Evolutionary conservation across 1,140 invertebrate genomes (phyloP), one percentile per base, ranked within the genome.

Genomic region (Helicorthomorpha holstii): DNA sequence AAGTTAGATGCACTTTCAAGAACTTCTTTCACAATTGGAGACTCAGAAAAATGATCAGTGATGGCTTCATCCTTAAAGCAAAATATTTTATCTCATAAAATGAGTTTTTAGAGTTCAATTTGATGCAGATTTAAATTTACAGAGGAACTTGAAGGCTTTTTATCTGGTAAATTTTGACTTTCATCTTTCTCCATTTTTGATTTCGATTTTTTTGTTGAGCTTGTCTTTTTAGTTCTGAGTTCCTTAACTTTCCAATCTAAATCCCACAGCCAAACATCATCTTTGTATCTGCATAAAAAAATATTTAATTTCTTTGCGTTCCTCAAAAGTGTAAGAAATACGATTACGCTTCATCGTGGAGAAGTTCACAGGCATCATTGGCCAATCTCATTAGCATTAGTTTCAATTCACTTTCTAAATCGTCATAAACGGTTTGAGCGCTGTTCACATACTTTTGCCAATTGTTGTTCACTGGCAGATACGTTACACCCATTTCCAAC

Each of bases 191-290:
- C 29, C 29, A 34, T 7, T 34, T 34, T 34, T 16, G 16, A 7
- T 16, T 34, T 7, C 29, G n/a, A n/a, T n/a, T n/a, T 60, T 3
- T 57, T 56, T 16, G 14, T 51, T 27, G 21, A 25, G 19, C 2
- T 54, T 57, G n/a, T n/a, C n/a, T 79, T 77, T 59, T 84, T 89
- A 42, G 85, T 61, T 65, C 80, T 84, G 0, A 89, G 64, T n/a
- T 71, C 59, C 61, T 83, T 80, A 0, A 76, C 74, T 21, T 76
- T 77, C 93, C 94, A 98, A 67, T 97, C 88, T 62, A 95, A 77
- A 70, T 95, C 83, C 89, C 91, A 97, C 63, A 97, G 77, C 93
- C 93, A 98, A 0, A 90, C 71, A 72, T 97, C 84, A 38, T 84
- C 64, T 61, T 83, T 82, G 63, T 88, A 93, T 21, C 65, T 66